A percentile compares a stretch with the other conserved stretches of the same genome.
Conservation (phyloP, 2,113 vertebrate genomes). For the Passer domesticus region DNA sequence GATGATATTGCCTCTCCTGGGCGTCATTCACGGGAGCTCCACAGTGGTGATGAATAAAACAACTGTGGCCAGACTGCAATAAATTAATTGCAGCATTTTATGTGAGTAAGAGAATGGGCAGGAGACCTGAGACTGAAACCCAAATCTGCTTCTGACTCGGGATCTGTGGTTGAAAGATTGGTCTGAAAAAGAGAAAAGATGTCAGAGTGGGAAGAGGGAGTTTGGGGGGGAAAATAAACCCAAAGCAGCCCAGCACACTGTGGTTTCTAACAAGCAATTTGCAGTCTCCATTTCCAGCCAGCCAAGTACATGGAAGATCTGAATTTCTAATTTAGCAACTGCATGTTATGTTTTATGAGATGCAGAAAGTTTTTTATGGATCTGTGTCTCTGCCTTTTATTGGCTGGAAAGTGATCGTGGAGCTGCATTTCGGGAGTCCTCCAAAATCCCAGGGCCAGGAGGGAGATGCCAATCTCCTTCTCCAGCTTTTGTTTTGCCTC, state of each 20-base stretch:
- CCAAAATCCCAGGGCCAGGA: not conserved
- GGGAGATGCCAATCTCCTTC: not conserved
- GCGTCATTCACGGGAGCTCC: constrained; percentile 45
- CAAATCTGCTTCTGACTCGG: not conserved
- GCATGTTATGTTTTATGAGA: not conserved
- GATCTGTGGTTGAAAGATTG: not conserved
- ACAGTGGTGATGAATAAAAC: constrained; percentile 71
- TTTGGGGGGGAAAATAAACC: not conserved
- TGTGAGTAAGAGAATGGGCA: constrained; percentile 49
- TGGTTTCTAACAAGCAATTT: constrained; percentile 21
- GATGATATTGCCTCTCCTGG: constrained; percentile 70
- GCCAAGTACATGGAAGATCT: not conserved
- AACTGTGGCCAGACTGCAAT: constrained; percentile 67
- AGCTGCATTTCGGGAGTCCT: not conserved
- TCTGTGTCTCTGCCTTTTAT: not conserved
- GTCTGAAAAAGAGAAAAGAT: not conserved
- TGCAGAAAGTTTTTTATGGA: not conserved
- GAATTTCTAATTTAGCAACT: constrained; percentile 35
- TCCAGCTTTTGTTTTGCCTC: not conserved
- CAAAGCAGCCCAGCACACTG: not conserved
- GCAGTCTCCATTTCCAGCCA: constrained; percentile 14
- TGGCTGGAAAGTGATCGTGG: not conserved
- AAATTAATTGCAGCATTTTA: constrained; percentile 70
- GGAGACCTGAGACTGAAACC: constrained; percentile 48
- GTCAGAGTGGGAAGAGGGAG: not conserved